A percentile compares a stretch with the other conserved stretches of the same genome.
phyloP scores from a whole-genome alignment of 2,113 vertebrate species.

The Pampusana beccarii region DNA sequence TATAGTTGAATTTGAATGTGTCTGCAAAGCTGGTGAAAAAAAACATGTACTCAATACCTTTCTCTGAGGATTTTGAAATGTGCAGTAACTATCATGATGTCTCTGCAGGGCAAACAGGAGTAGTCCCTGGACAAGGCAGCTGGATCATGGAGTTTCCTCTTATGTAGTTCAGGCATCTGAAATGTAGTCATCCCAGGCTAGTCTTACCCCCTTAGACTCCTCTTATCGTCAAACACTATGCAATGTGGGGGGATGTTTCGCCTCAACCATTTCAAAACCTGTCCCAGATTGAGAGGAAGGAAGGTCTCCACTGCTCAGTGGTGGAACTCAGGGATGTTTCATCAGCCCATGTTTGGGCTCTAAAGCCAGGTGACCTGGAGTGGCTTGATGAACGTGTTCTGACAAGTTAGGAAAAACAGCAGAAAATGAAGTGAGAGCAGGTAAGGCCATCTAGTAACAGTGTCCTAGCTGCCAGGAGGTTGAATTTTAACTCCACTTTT shows the following conservation, averaged over 20 bases:
- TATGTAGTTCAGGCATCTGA: not conserved
- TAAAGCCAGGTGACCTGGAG: not conserved
- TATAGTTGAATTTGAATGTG: not conserved
- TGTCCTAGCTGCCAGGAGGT: not conserved
- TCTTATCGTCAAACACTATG: not conserved
- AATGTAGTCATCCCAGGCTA: not conserved
- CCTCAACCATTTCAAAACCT: not conserved
- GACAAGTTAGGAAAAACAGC: not conserved
- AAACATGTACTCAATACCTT: not conserved
- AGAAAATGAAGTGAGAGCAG: not conserved
- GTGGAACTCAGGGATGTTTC: not conserved
- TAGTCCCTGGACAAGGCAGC: not conserved
- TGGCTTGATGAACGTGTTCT: not conserved
- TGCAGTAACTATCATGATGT: not conserved
- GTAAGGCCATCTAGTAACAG: not conserved
- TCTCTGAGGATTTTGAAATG: not conserved
- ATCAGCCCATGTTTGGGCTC: not conserved
- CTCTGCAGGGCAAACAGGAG: not conserved
- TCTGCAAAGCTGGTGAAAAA: not conserved
- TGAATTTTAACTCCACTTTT: not conserved
- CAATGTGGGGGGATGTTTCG: not conserved
- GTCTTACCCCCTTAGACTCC: not conserved
- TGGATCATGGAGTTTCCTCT: not conserved
- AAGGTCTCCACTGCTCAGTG: not conserved
- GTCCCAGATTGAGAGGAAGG: not conserved